phyloP scores from a whole-genome alignment of 2,888 invertebrate species.

The Dichetophora obliterata region DNA sequence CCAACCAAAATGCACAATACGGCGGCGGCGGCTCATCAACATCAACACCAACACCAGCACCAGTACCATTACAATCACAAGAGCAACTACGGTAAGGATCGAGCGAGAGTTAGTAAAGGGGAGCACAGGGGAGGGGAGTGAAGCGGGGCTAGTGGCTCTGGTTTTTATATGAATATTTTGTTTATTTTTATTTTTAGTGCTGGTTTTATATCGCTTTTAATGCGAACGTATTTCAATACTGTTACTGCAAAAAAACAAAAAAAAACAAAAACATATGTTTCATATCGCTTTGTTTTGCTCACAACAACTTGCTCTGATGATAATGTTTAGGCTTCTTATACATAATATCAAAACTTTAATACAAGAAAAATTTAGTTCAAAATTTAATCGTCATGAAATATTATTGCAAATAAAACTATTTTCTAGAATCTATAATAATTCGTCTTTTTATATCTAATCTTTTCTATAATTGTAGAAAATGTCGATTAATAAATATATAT shows the following conservation, averaged over 20 bases:
- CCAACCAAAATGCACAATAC: conserved; percentile 64
- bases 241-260: background rate
- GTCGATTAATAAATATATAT: no score
- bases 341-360: no score
- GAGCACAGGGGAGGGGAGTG: background rate
- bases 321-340: no score
- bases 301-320: no score
- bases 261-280: background rate
- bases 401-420: no score
- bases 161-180: background rate
- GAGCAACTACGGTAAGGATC: conserved; percentile 67
- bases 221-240: background rate
- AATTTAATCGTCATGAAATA: no score
- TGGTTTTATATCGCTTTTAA: conserved; percentile 4
- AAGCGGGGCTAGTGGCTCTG: no score
- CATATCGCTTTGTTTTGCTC: background rate
- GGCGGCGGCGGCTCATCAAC: conserved; percentile 46
- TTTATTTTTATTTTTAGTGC: background rate
- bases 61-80: conserved; percentile 59
- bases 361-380: no score
- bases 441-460: no score
- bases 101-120: background rate
- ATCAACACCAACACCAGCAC: conserved; percentile 55
- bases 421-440: no score
- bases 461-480: no score